These are phyloP conservation scores for Cariama cristata DNA, from an alignment of 2,113 vertebrate species.

Conservation along the genomic window DNA sequence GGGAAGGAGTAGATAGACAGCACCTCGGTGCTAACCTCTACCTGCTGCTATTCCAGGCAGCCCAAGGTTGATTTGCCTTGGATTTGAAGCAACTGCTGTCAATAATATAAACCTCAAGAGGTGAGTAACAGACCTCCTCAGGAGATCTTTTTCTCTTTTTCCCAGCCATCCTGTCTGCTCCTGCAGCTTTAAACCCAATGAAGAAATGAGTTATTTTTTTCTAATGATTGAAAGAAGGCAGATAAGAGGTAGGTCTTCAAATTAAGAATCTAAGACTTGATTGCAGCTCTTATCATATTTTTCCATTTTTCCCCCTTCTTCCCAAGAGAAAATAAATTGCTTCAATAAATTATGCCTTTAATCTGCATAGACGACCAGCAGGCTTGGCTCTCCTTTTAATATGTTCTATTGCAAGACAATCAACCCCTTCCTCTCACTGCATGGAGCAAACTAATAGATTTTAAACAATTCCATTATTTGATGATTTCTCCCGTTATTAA, in stretches of 20 bases:
- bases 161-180: not conserved
- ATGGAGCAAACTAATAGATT: slow-evolving; percentile 69
- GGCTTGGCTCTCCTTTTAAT: slow-evolving; percentile 8
- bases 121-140: not conserved
- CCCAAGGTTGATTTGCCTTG: not conserved
- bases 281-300: slow-evolving; percentile 56
- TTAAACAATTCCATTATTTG: slow-evolving; percentile 63
- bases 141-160: not conserved
- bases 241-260: slow-evolving; percentile 70
- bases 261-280: slow-evolving; percentile 59
- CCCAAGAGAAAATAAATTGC: slow-evolving; percentile 67
- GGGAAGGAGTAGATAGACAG: not conserved
- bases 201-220: slow-evolving; percentile 24
- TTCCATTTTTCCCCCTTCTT: slow-evolving; percentile 33
- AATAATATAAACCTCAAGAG: slow-evolving; percentile 25
- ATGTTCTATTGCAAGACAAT: slow-evolving; percentile 39
- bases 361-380: slow-evolving; percentile 51
- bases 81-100: slow-evolving; percentile 20
- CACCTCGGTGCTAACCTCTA: not conserved
- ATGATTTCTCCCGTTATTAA: slow-evolving; percentile 73
- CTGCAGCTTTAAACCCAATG: slow-evolving; percentile 20
- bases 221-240: slow-evolving; percentile 63
- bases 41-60: not conserved
- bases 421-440: slow-evolving; percentile 56
- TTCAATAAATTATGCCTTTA: slow-evolving; percentile 71